Evolutionary conservation across 1,140 invertebrate genomes (phyloP), one percentile per base, ranked within the genome.

Genomic region (Apis laboriosa): DNA sequence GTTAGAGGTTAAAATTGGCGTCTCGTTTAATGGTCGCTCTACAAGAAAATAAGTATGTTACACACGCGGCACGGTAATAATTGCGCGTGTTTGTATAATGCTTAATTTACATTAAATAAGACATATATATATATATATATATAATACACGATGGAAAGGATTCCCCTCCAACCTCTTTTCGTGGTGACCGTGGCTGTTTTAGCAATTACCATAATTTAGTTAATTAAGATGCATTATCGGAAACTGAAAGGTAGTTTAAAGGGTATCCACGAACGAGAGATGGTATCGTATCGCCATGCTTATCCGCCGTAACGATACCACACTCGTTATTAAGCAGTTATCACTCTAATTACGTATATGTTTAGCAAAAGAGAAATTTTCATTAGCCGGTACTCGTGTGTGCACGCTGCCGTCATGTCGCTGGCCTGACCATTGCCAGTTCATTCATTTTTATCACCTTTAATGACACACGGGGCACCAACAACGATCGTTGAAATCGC

Each of bases 171-270:
- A 5, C 55, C 74, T n/a, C 34, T 51, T 2, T 17, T 19, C 13
- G 12, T 11, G 19, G 12, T 68, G 24, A 28, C 63, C 15, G n/a
- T 61, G 71, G 34, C 56, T 70, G 64, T 84, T 70, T 61, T 68
- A 84, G 61, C 70, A 61, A 86, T 88, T 86, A 84, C 19, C 66
- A 88, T 86, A 76, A 83, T 86, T 88, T 72, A 73, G 55, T 85
- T 84, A 88, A 88, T 88, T 88, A 88, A 80, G 56, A 85, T 51
- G 43, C 78, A 88, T 88, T 81, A 83, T 81, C 75, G 77, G 80
- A 75, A 84, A 88, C 60, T 74, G 77, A 76, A 73, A 84, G 58
- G 66, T 61, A 78, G 67, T 43, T 63, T 80, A 85, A 85, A 82
- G 79, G 78, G 49, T 53, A 61, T 75, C 64, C 49, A 73, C 64